Percentiles rank a stretch among this genome's conserved stretches.
These are phyloP conservation scores for Hylia prasina DNA, from an alignment of 2,113 vertebrate genomes.

Conservation along the genomic window DNA sequence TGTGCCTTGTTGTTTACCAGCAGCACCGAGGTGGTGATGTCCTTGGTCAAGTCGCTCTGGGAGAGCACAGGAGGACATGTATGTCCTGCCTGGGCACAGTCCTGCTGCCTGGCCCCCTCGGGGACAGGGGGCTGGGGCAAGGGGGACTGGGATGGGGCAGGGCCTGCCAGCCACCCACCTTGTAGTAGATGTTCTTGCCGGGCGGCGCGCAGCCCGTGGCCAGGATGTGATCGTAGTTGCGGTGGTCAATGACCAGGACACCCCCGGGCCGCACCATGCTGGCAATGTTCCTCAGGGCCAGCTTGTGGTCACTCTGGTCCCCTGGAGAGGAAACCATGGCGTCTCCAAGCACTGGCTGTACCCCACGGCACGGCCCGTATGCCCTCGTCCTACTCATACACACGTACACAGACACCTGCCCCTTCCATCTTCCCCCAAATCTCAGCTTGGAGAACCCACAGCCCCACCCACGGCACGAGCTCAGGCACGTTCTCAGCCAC, in stretches of 20 bases:
- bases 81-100: not conserved
- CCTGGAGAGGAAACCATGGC: slow-evolving; percentile 61
- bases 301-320: slow-evolving; percentile 91
- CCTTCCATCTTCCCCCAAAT: not conserved
- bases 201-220: slow-evolving; percentile 85
- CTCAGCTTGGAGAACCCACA: not conserved
- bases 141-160: not conserved
- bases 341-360: not conserved
- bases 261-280: slow-evolving; percentile 91
- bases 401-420: not conserved
- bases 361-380: not conserved
- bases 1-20: slow-evolving; percentile 91
- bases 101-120: not conserved
- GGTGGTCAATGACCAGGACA: slow-evolving; percentile 92
- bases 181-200: slow-evolving; percentile 98
- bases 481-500: not conserved
- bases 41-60: slow-evolving; percentile 92
- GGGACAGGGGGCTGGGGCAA: not conserved
- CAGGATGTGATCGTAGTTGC: slow-evolving; percentile 96
- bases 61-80: not conserved
- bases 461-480: not conserved
- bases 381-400: not conserved
- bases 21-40: slow-evolving; percentile 92
- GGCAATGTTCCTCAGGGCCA: slow-evolving; percentile 91
- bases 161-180: slow-evolving; percentile 71